Evolutionary conservation across 2,113 vertebrate species (phyloP).

Genomic region (Aegotheles bennettii): DNA sequence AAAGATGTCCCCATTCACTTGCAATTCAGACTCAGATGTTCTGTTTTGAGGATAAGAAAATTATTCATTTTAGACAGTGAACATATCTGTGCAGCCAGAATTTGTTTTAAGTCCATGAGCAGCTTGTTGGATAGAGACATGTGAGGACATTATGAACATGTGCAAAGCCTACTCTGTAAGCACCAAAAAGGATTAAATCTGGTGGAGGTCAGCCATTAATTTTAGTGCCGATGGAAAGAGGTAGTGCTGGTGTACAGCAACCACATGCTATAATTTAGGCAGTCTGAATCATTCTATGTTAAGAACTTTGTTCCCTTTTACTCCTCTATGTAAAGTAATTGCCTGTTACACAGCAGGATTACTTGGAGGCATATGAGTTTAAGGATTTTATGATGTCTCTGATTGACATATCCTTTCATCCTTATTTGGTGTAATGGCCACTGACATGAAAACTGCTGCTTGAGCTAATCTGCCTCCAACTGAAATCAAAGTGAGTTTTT

Average conservation of each 20-base stretch:
- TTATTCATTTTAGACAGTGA: not conserved
- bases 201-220: not conserved
- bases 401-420: conserved; percentile 3
- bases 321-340: not conserved
- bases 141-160: not conserved
- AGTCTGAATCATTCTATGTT: not conserved
- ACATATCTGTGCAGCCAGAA: not conserved
- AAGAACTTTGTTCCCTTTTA: not conserved
- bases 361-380: not conserved
- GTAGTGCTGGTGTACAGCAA: not conserved
- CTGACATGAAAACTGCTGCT: not conserved
- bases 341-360: not conserved
- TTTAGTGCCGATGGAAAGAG: not conserved
- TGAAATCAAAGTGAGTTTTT: conserved; percentile 21
- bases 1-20: not conserved
- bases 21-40: not conserved
- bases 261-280: not conserved
- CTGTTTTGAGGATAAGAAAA: not conserved
- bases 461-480: not conserved
- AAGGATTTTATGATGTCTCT: not conserved
- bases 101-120: not conserved
- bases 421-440: not conserved
- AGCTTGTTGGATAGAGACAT: not conserved
- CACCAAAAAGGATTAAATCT: not conserved
- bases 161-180: not conserved